A percentile compares a stretch with the other conserved stretches of the same genome.
Conservation (phyloP, 2,113 vertebrate species). For the Trematomus loennbergii region DNA sequence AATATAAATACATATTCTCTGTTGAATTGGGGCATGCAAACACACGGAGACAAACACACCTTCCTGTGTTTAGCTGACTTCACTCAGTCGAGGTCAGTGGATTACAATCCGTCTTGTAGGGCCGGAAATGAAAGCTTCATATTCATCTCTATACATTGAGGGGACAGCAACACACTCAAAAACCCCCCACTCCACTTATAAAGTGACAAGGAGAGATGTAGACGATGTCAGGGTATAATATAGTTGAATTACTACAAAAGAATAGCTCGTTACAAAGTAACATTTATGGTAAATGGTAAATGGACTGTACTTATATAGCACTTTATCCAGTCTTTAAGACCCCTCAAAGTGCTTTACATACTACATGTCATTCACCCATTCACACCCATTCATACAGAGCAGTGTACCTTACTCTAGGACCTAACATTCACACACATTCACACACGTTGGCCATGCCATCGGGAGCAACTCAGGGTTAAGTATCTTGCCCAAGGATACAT, state of each 20-base stretch:
- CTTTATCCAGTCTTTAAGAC: too few relatives aligned
- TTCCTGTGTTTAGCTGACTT: constrained; percentile 22
- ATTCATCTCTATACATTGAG: constrained; percentile 30
- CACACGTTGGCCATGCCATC: too few relatives aligned
- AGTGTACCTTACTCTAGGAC: too few relatives aligned
- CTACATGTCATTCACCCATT: too few relatives aligned
- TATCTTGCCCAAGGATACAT: too few relatives aligned
- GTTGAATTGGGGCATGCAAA: background rate
- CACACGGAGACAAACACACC: constrained; percentile 14
- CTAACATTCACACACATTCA: too few relatives aligned
- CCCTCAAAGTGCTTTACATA: too few relatives aligned
- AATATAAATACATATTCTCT: constrained; percentile 39
- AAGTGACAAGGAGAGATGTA: background rate
- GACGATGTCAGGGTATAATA: constrained; percentile 5
- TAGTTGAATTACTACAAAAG: constrained; percentile 17
- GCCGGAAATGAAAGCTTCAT: constrained; percentile 42
- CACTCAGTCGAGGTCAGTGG: constrained; percentile 28
- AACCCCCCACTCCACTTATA: background rate
- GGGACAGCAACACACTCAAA: background rate
- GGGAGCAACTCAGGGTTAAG: too few relatives aligned
- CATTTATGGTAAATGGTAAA: too few relatives aligned
- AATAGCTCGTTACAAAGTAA: constrained; percentile 6
- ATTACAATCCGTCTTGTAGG: constrained; percentile 37
- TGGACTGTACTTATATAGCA: too few relatives aligned
- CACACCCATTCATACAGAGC: too few relatives aligned